These are phyloP conservation scores for Merluccius polli DNA, from an alignment of 2,797 vertebrate genomes.

Conservation along the genomic window DNA sequence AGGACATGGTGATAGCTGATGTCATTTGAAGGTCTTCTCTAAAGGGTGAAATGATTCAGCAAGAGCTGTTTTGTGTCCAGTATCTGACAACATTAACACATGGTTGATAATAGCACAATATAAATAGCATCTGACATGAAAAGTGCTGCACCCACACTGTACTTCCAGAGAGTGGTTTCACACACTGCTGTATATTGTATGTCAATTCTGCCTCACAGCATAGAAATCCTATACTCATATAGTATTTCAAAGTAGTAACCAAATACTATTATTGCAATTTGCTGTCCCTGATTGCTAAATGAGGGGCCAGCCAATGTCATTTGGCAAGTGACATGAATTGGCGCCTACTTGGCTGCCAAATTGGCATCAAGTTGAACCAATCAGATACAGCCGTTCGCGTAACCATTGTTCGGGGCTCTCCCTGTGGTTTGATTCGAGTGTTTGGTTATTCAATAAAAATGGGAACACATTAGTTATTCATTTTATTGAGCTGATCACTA, in stretches of 20 bases:
- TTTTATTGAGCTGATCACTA: not conserved
- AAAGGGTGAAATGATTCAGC: not conserved
- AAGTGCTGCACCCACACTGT: not conserved
- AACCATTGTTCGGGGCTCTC: not conserved
- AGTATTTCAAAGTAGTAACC: not conserved
- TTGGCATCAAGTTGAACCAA: not conserved
- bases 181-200: not conserved
- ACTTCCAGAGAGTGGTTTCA: not conserved
- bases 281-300: not conserved
- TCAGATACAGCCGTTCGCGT: not conserved
- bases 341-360: not conserved
- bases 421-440: not conserved
- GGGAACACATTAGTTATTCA: not conserved
- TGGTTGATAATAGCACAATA: not conserved
- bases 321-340: not conserved
- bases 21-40: not conserved
- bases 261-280: not conserved
- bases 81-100: not conserved
- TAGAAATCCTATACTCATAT: not conserved
- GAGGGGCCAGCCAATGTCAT: not conserved
- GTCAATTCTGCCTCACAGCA: not conserved
- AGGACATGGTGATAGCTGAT: not conserved
- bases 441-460: not conserved
- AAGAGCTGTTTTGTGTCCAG: not conserved
- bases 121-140: not conserved